Evolutionary conservation across 2,113 vertebrate genomes (phyloP), one percentile per base, ranked within the genome.

Genomic region (Pseudorectes ferrugineus): DNA sequence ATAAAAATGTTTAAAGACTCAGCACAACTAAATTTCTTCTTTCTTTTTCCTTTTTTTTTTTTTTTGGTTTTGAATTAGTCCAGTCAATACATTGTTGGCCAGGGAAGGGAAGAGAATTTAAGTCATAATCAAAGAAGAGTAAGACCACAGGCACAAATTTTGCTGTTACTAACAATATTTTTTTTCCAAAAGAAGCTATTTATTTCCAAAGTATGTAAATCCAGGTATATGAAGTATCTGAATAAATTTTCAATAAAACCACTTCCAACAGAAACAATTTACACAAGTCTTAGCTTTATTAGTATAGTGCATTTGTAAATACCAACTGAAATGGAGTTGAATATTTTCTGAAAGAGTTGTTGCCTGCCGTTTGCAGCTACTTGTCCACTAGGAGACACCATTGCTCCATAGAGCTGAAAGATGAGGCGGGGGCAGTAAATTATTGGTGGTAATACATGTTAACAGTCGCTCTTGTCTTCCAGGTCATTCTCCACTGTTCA

Each of bases 331-430:
- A 71, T 22, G 19, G 26, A 67, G 11, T 11, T 3, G 1, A 74
- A 4, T 24, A 22, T 8, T 48, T 65, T 22, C 35, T 20, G 14
- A 22, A 75, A 48, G 61, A 38, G 46, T 1, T 6, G 5, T 35
- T 67, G 8, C n/a, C 45, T 75, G 35, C 65, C 5, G 2, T 42
- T 67, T 68, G 48, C 22, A 81, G 18, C 8, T 11, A 3, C 10
- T 24, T 77, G 40, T 35, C 95, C 95, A 88, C 88, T 46, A 97
- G 92, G 93, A 92, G 92, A 20, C 92, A 90, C 62, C 84, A 23
- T 91, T 95, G 80, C 33, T 89, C 71, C 66, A 45, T 0, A 52
- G 22, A 82, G 59, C 23, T 45, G 42, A 46, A 75, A 51, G 36
- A 33, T 4, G 29, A 73, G 17, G 7, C 6, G 6, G 26, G 10